A percentile compares a stretch with the other conserved stretches of the same genome.
Evolutionary conservation across 2,888 invertebrate genomes (phyloP).

Genomic region (Furcula furcula): DNA sequence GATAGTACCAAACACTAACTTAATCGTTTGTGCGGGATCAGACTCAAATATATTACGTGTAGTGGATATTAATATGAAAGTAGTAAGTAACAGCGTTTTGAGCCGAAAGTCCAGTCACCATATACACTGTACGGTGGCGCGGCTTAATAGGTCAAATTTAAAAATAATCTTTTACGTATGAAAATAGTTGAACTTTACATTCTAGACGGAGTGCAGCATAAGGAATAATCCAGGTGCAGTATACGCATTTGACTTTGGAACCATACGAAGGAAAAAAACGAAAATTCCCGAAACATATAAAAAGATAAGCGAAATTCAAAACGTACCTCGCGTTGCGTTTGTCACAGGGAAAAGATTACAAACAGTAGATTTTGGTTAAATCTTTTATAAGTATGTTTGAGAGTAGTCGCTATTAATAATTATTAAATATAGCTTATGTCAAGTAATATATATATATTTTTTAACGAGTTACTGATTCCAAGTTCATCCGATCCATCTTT

Average conservation of each 20-base stretch:
- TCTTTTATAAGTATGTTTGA: no score
- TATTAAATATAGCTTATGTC: no score
- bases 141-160: no score
- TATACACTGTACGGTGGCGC: no score
- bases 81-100: no score
- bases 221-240: constrained; percentile 79
- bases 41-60: constrained; percentile 82
- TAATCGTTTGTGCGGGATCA: constrained; percentile 83
- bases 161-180: no score
- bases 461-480: no score
- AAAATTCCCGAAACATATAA: constrained; percentile 51
- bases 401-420: no score
- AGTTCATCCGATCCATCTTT: no score
- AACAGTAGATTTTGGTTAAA: constrained; percentile 77
- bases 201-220: constrained; percentile 80
- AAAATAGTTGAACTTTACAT: constrained; percentile 19
- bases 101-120: no score
- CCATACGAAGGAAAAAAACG: constrained; percentile 59
- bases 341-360: constrained; percentile 79
- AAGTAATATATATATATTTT: no score
- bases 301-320: constrained; percentile 57
- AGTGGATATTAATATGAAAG: constrained; percentile 81
- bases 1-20: constrained; percentile 78
- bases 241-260: constrained; percentile 81
- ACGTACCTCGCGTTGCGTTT: constrained; percentile 78